phyloP scores from a whole-genome alignment of 2,797 vertebrate genomes.

The Sus cebifrons region DNA sequence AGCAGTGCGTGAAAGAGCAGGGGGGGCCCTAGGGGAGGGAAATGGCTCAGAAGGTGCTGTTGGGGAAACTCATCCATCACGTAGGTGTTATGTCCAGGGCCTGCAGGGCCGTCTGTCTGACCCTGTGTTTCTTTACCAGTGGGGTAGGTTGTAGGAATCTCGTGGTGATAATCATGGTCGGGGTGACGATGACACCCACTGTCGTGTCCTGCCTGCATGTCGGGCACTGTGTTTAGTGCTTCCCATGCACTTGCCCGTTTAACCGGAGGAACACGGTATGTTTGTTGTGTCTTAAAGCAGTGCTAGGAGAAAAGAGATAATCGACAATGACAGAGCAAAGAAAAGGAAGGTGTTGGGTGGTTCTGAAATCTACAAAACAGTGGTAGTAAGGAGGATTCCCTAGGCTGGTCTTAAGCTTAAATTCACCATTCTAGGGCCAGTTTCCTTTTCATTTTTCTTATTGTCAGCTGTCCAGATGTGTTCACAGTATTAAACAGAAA shows the following conservation, averaged over 20 bases:
- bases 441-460: neutral
- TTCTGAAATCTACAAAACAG: neutral
- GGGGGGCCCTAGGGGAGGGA: accelerated
- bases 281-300: neutral
- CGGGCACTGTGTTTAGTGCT: neutral
- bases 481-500: neutral
- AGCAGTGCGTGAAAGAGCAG: neutral
- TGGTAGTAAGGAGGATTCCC: neutral
- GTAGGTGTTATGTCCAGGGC: neutral
- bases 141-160: neutral
- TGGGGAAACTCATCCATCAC: neutral
- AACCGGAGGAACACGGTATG: neutral
- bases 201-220: neutral
- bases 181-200: neutral
- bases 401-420: neutral
- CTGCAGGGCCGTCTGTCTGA: no score
- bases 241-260: neutral
- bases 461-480: neutral
- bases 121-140: neutral
- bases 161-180: neutral
- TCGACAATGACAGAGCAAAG: neutral
- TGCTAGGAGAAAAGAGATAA: neutral
- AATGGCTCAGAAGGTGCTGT: accelerated
- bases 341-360: neutral
- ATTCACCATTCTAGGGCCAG: neutral